Evolutionary conservation across 2,888 invertebrate species (phyloP), one percentile per base, ranked within the genome.

Genomic region (Mimas tiliae): DNA sequence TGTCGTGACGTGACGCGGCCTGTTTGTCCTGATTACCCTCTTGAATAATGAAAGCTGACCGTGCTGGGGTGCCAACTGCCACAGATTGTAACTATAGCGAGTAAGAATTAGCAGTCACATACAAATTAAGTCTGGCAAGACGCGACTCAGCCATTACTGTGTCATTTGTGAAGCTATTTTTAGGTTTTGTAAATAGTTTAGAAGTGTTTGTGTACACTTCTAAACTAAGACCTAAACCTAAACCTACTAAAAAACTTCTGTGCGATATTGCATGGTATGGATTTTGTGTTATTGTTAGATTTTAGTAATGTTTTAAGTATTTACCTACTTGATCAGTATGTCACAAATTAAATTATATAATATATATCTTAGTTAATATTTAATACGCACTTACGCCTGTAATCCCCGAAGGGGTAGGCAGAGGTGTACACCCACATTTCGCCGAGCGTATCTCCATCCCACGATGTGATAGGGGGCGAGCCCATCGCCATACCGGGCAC

Each of bases 1-100:
- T 67, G 71, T 71, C 72, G 72, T 74, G 73, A 67, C 53, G 67
- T 71, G 73, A 72, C 72, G 71, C 48, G 11, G 48, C 6, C 52
- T 53, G 45, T 72, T 50, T 69, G 66, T 66, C 52, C 55, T 53
- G 45, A 69, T 67, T 66, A 70, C 48, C 62, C 38, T 42, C 48
- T 45, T 65, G 52, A 67, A 66, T 68, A 69, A 66, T 67, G 63
- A 62, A 64, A 58, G 38, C 12, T 38, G 55, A 58, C 19, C 42
- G 58, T 19, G 16, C 16, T 16, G 50, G 50, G 50, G 19, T 50
- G 50, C 50, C 19, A 19, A 42, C 38, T 27, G 33, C 33, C 16
- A 21, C 12, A 16, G 16, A 16, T 34, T 14, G 11, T 33, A 50
- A 50, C 48, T 50, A 48, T 34, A 58, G 42, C 12, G 42, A 42